Evolutionary conservation across 2,113 vertebrate species (phyloP), one percentile per base, ranked within the genome.

Genomic region (Leptocoma aspasia): DNA sequence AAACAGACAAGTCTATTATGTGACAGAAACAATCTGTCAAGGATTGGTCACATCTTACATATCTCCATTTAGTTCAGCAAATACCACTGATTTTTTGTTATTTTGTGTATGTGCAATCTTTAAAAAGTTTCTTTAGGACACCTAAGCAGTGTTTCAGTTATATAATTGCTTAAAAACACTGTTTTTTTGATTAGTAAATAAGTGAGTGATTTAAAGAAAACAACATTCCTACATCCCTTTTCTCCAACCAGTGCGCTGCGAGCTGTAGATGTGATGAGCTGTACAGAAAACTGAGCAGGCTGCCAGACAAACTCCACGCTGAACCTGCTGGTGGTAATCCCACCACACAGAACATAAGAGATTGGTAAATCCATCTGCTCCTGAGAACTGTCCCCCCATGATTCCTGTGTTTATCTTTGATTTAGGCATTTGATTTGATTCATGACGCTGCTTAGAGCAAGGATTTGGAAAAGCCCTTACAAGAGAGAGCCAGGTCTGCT

Each of bases 41-140:
- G 11, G 37, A 65, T 31, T 61, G 12, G 2, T 41, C 47, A 35
- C 11, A 13, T 17, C 1, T 65, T 57, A 6, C 1, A 0, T 33
- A 18, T 11, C 13, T 64, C 15, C 7, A 42, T 56, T 64, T 50
- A 27, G 0, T 65, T 90, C 49, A 28, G 22, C 27, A 87, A 81
- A 44, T 23, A 28, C 0, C 0, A 0, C 4, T 30, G 27, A 10
- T 27, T 42, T 78, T 77, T 63, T 78, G 1, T 23, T 65, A 22
- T 45, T 82, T 13, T 23, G 0, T 28, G 10, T 28, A 24, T 26
- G 3, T 23, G 4, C 5, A 39, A 92, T 54, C 9, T 8, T 78
- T 35, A 22, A 44, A 73, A 83, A 21, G 1, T 52, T 88, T 50
- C 31, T 42, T 82, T n/a, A 65, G 20, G 49, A n/a, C 5, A 47